Conservation (phyloP, 2,797 vertebrate genomes). For the Salmo trutta region DNA sequence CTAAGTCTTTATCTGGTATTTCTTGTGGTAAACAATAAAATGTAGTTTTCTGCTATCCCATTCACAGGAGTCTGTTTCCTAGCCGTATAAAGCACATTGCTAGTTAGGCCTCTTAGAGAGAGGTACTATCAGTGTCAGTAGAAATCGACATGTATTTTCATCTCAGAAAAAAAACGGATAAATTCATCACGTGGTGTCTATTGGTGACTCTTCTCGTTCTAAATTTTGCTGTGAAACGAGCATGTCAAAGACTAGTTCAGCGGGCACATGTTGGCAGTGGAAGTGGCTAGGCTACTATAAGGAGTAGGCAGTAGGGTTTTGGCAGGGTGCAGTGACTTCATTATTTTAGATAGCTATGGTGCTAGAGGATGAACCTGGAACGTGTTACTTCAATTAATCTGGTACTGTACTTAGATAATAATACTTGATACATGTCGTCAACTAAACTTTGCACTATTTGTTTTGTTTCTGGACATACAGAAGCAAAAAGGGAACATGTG, state of each 20-base stretch:
- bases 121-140: not conserved
- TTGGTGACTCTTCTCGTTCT: not conserved
- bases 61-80: conserved; percentile 3
- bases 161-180: not conserved
- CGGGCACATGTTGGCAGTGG: conserved; percentile 2
- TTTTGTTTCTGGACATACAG: conserved; percentile 23
- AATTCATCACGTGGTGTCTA: not conserved
- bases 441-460: conserved; percentile 46
- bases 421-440: conserved; percentile 34
- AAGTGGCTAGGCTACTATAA: not conserved
- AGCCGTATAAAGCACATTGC: not conserved
- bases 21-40: conserved; percentile 21
- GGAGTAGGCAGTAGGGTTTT: not conserved
- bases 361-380: conserved; percentile 44
- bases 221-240: not conserved
- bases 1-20: conserved; percentile 6
- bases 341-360: conserved; percentile 35
- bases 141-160: not conserved
- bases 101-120: not conserved
- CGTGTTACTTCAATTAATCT: conserved; percentile 32
- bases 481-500: conserved; percentile 40
- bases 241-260: not conserved
- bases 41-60: conserved; percentile 14
- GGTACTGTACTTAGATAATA: conserved; percentile 37
- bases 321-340: not conserved